phyloP scores from a whole-genome alignment of 2,797 vertebrate species.

The Cichlasoma orientale region DNA sequence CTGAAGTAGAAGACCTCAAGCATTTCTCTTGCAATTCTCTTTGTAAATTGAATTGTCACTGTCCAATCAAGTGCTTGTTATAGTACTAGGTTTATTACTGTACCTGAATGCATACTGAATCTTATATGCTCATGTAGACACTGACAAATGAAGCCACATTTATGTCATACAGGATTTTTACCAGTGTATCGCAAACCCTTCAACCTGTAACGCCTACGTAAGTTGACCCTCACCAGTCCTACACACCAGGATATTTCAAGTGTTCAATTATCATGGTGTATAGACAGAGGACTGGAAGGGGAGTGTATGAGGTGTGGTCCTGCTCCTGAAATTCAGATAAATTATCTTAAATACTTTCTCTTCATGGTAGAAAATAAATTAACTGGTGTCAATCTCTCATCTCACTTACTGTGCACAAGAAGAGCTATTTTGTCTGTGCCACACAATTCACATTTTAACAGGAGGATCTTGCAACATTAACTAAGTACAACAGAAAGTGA shows the following conservation, averaged over 20 bases:
- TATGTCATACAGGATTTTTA: no score
- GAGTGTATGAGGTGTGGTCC: no score
- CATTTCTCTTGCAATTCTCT: background rate
- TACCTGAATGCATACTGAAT: background rate
- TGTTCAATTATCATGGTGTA: background rate
- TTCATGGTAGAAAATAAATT: background rate
- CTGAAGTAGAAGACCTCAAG: background rate
- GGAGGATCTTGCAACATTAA: background rate
- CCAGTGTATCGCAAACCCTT: no score
- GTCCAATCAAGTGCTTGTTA: background rate
- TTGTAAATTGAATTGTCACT: background rate
- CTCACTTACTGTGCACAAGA: background rate
- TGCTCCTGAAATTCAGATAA: no score
- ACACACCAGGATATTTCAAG: no score
- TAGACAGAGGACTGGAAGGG: no score
- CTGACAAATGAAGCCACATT: no score
- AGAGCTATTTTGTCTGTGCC: background rate
- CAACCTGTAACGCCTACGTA: no score
- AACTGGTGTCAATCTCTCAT: background rate
- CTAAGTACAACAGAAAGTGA: background rate
- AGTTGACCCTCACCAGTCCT: no score
- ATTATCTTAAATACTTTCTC: background rate
- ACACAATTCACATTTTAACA: background rate
- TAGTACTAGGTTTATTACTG: background rate
- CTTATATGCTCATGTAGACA: no score